Evolutionary conservation across 2,888 invertebrate species (phyloP).

Genomic region (Carcina quercana): DNA sequence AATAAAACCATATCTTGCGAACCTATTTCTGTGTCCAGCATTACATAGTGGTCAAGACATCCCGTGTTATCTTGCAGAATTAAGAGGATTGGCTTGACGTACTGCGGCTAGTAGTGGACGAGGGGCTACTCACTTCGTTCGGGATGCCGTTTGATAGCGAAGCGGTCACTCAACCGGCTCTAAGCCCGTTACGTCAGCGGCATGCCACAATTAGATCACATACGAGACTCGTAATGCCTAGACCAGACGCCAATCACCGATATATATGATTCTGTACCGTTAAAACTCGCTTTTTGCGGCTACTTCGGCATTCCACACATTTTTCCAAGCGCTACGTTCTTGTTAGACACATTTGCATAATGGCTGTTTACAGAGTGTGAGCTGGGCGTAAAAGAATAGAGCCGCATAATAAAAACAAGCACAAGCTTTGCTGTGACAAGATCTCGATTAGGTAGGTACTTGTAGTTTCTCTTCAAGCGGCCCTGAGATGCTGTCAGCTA

Average conservation of each 20-base stretch:
- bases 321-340: conserved; percentile 26
- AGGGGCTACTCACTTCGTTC: conserved; percentile 38
- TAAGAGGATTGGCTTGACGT: conserved; percentile 33
- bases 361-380: conserved; percentile 17
- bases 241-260: conserved; percentile 51
- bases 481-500: no score
- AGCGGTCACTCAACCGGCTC: conserved; percentile 66
- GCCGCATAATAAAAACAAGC: no score
- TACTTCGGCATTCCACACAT: conserved; percentile 34
- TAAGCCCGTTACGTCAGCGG: conserved; percentile 62
- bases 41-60: conserved; percentile 30
- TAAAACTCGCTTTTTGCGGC: conserved; percentile 51
- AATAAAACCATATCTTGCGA: conserved; percentile 29
- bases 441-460: no score
- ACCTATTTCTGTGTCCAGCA: conserved; percentile 31
- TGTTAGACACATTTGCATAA: conserved; percentile 26
- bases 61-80: conserved; percentile 40
- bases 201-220: conserved; percentile 67
- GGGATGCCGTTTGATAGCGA: conserved; percentile 52
- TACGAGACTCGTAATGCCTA: conserved; percentile 54
- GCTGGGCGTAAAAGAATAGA: conserved; percentile 5
- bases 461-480: no score
- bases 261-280: conserved; percentile 60
- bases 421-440: no score
- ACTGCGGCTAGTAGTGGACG: conserved; percentile 30